Evolutionary conservation across 2,797 vertebrate genomes (phyloP), one percentile per base, ranked within the genome.

Genomic region (Schizothorax lantsangensis): DNA sequence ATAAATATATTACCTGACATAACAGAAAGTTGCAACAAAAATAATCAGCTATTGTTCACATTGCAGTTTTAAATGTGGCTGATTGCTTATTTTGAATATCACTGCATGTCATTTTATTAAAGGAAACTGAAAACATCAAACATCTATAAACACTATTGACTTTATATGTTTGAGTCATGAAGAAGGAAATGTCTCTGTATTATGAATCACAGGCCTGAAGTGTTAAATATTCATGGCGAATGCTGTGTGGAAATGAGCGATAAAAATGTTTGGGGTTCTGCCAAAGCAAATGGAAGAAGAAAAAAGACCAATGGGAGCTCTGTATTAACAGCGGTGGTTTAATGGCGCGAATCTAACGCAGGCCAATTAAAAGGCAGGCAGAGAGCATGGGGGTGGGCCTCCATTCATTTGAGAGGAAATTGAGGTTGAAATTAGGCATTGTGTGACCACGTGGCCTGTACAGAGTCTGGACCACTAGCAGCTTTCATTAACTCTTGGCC

Each of bases 391-490:
- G 90, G 91, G 92, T 94, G 93, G 92, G 91, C 91, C 93, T 93
- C 94, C 90, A 90, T 93, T 96, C 95, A 90, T 95, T 96, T 95
- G 90, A 92, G 93, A 94, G 94, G 92, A 96, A 94, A 95, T 95
- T 94, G 93, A 95, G 95, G 94, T 94, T 95, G 93, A 95, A 95
- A 96, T 95, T 95, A 95, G 91, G 93, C 92, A 94, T 95, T 91
- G 93, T 94, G 90, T 91, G 87, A 87, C 93, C 94, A 93, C 92
- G 90, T 95, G 95, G 94, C 91, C 91, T 88, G 91, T 87, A 91
- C 93, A 94, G 92, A 94, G 91, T 91, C 86, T 90, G 88, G 91
- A 89, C 91, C 92, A 91, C 91, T 82, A 87, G 93, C 88, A 89
- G 90, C 93, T 94, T 92, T 94, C 92, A 90, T 82, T 83, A 54